These are phyloP conservation scores for Thalassoma bifasciatum DNA, from an alignment of 2,113 vertebrate species.

Conservation along the genomic window DNA sequence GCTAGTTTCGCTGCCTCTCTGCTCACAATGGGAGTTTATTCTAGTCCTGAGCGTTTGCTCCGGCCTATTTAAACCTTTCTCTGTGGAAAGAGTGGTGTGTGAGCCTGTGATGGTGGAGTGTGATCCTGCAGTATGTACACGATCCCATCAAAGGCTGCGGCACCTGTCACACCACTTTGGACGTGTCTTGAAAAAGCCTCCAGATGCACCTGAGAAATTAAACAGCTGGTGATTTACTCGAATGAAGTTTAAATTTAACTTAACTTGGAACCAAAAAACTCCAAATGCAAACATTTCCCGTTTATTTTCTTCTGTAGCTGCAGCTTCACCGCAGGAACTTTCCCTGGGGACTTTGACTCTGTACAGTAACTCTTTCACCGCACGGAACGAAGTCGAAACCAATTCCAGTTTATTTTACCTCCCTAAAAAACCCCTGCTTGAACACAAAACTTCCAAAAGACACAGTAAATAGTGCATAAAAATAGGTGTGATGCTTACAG, in stretches of 20 bases:
- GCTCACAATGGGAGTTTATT: slow-evolving; percentile 56
- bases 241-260: too few species aligned
- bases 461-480: too few species aligned
- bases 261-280: too few species aligned
- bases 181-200: not conserved
- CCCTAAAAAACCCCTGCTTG: too few species aligned
- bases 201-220: not conserved
- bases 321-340: too few species aligned
- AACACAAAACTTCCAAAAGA: too few species aligned
- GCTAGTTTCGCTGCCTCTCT: slow-evolving; percentile 26
- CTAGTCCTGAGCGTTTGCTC: slow-evolving; percentile 30
- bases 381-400: too few species aligned
- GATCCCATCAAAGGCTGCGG: slow-evolving; percentile 1
- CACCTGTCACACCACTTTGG: slow-evolving; percentile 30
- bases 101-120: slow-evolving; percentile 9
- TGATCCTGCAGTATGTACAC: slow-evolving; percentile 31
- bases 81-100: slow-evolving; percentile 7
- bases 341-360: too few species aligned
- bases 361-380: too few species aligned
- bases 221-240: too few species aligned
- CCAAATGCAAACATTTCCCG: not conserved
- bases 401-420: too few species aligned
- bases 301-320: not conserved
- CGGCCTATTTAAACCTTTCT: slow-evolving; percentile 35
- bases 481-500: not conserved